Evolutionary conservation across 2,888 invertebrate genomes (phyloP), one percentile per base, ranked within the genome.

Genomic region (Athripsodes cinereus): DNA sequence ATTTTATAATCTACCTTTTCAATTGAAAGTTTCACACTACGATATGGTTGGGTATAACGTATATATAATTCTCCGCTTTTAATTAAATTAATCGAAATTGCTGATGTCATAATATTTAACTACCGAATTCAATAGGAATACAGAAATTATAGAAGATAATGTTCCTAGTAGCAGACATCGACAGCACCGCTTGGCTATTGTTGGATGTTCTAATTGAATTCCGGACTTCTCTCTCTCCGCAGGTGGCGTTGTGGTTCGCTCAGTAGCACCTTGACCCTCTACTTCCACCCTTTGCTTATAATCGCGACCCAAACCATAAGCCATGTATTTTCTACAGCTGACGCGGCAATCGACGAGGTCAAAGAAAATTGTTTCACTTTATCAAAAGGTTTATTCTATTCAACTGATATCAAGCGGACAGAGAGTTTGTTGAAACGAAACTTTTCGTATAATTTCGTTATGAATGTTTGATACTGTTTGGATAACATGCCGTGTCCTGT

Each of bases 191-290:
- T 55, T 40, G 46, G 44, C 52, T 54, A 57, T 59, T 59, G 61
- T 55, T 57, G 57, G 55, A 62, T 62, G 40, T 59, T 58, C 62
- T 62, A 62, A 62, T 62, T 60, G 62, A 62, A 62, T 62, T 62
- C 62, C 62, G 60, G 60, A 60, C 58, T 62, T 56, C 55, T 13
- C 40, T 40, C 40, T 40, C 40, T 52, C 58, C 55, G 62, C 60
- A 60, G 62, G 60, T 60, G 62, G 60, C 51, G 55, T 44, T 59
- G 62, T 52, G 62, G 62, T 59, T 57, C 35, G 49, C 49, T 57
- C 60, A 21, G 22, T 51, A 50, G 49, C 59, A 52, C 46, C 59
- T 52, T 53, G 52, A 58, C 56, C 56, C 47, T 48, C 52, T n/a
- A 19, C 52, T 16, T 13, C 52, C 21, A 26, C 47, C 20, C 53